phyloP scores from a whole-genome alignment of 2,113 vertebrate species.

The Laticauda laticaudata region DNA sequence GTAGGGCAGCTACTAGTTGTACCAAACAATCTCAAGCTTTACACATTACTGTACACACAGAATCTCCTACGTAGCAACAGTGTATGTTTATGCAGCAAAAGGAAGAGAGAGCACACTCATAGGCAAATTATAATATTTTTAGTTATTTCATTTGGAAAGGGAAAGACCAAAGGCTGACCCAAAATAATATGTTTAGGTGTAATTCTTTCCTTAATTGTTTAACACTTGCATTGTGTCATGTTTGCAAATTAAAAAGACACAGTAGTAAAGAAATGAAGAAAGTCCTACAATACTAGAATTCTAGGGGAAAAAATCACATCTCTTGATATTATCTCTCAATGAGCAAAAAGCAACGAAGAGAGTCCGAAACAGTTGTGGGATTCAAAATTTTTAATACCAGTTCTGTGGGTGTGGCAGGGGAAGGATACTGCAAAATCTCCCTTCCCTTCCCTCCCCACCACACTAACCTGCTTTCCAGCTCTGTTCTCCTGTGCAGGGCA shows the following conservation, averaged over 20 bases:
- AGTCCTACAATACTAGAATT: background rate
- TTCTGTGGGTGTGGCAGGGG: no score
- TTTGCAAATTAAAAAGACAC: background rate
- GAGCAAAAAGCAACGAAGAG: background rate
- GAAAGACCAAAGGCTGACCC: background rate
- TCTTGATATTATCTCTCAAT: background rate
- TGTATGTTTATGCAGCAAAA: background rate
- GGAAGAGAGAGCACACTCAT: background rate
- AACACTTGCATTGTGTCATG: background rate
- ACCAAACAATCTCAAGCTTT: background rate
- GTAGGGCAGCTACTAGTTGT: background rate
- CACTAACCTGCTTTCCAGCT: no score
- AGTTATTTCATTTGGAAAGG: background rate
- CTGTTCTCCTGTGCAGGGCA: no score
- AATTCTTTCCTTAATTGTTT: background rate
- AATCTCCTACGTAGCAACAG: background rate
- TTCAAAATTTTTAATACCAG: no score
- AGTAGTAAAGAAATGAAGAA: background rate
- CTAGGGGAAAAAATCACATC: background rate
- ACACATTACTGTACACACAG: background rate
- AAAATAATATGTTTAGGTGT: background rate
- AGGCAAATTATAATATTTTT: background rate
- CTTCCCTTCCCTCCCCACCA: no score
- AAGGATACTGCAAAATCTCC: no score
- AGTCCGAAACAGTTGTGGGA: no score